These are phyloP conservation scores for Oxytorus armatus DNA, from an alignment of 2,888 invertebrate species.

Conservation along the genomic window DNA sequence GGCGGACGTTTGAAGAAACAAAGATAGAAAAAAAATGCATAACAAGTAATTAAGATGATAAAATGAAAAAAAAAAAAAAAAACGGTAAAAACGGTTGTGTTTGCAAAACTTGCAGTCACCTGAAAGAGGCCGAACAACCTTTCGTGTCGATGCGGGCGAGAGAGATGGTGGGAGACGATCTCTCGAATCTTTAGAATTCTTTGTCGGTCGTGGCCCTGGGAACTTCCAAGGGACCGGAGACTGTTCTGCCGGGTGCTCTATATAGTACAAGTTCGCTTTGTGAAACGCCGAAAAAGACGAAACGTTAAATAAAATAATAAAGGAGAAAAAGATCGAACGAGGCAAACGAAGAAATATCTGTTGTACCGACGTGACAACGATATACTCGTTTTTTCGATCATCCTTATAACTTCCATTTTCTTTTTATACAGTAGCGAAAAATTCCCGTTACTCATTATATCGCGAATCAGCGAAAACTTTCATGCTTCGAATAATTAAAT, in stretches of 20 bases:
- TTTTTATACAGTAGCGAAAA: background rate
- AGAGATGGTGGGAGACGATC: conserved; percentile 19
- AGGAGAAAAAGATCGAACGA: background rate
- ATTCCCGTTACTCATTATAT: background rate
- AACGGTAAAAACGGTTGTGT: background rate
- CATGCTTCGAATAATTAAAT: too few species aligned
- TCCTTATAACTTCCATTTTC: background rate
- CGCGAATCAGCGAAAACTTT: background rate
- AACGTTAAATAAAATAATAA: conserved; percentile 39
- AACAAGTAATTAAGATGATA: background rate
- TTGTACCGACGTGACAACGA: background rate
- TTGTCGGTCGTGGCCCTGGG: conserved; percentile 68
- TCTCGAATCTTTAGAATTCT: conserved; percentile 74
- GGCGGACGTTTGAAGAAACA: conserved; percentile 23
- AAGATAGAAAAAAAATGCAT: conserved; percentile 33
- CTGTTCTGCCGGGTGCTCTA: conserved; percentile 57
- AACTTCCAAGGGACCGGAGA: conserved; percentile 56
- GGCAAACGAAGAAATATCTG: conserved; percentile 6
- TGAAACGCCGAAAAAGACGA: conserved; percentile 55
- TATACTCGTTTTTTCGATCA: background rate
- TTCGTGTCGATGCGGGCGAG: conserved; percentile 57
- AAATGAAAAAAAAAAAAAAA: too few species aligned
- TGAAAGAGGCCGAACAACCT: conserved; percentile 53
- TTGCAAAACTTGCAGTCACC: conserved; percentile 18
- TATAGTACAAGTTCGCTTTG: conserved; percentile 52